phyloP scores from a whole-genome alignment of 2,888 invertebrate species.

The Orchesellides sinensis region DNA sequence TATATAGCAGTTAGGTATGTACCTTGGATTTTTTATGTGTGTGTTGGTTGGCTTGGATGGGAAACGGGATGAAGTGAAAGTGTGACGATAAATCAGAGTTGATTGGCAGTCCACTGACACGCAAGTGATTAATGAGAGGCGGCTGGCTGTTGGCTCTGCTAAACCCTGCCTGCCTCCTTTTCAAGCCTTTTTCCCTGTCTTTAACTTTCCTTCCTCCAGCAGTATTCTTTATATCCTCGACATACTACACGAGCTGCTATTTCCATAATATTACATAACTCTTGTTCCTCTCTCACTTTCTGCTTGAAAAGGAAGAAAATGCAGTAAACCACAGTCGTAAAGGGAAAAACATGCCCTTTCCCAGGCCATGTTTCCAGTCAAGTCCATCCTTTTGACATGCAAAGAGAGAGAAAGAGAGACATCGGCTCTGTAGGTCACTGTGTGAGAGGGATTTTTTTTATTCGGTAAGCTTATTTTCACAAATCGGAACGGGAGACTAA shows the following conservation, averaged over 20 bases:
- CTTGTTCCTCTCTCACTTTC: too few relatives aligned
- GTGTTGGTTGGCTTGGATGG: too few relatives aligned
- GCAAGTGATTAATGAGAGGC: conserved; percentile 73
- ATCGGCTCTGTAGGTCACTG: conserved; percentile 23
- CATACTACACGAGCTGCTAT: not conserved
- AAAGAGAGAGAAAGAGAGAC: conserved; percentile 13
- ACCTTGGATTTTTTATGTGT: too few relatives aligned
- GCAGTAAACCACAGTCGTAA: conserved; percentile 19
- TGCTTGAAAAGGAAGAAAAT: not conserved
- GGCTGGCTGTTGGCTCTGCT: conserved; percentile 50
- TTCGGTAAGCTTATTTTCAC: conserved; percentile 17
- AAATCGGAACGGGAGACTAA: too few relatives aligned
- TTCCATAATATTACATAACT: conserved; percentile 18
- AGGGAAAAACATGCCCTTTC: conserved; percentile 33
- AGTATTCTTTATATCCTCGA: not conserved
- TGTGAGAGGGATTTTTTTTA: not conserved
- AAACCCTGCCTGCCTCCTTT: not conserved
- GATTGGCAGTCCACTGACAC: conserved; percentile 73
- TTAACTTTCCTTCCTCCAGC: not conserved
- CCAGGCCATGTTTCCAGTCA: conserved; percentile 33
- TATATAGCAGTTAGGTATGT: too few relatives aligned
- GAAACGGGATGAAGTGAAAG: conserved; percentile 55
- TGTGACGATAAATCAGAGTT: conserved; percentile 73
- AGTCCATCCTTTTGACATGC: conserved; percentile 55
- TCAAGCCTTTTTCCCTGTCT: not conserved